Conservation (phyloP, 2,888 invertebrate species). For the Pocota personata region DNA sequence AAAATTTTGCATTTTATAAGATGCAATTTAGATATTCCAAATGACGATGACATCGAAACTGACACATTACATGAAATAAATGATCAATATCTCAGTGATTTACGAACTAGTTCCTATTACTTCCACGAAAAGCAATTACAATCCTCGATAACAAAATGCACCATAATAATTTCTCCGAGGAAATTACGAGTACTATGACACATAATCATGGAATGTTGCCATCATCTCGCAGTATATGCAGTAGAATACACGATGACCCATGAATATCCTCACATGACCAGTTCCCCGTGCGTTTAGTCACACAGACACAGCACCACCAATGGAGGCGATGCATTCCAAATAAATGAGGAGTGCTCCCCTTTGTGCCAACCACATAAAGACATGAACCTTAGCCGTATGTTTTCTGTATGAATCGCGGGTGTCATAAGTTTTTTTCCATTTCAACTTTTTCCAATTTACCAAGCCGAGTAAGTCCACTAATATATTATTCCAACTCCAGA, state of each 20-base stretch:
- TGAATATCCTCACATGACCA: not conserved
- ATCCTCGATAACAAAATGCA: not conserved
- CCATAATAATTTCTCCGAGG: not conserved
- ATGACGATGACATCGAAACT: not conserved
- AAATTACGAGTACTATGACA: slow-evolving; percentile 30
- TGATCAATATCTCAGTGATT: not conserved
- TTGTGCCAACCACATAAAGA: not conserved
- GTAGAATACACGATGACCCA: not conserved
- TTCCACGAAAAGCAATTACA: not conserved
- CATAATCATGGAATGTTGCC: slow-evolving; percentile 21
- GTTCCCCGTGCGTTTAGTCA: not conserved
- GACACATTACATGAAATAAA: not conserved
- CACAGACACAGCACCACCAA: not conserved
- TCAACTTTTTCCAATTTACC: slow-evolving; percentile 12
- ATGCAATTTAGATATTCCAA: not conserved
- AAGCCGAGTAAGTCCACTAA: slow-evolving; percentile 14
- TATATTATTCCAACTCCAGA: slow-evolving; percentile 36
- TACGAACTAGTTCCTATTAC: not conserved
- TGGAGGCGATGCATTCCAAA: not conserved
- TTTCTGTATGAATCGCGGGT: not conserved
- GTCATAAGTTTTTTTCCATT: not conserved
- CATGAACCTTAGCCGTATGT: not conserved
- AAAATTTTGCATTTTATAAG: no score
- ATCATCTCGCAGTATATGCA: not conserved
- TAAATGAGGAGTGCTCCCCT: not conserved